Percentiles rank a stretch among this genome's conserved stretches.
These are phyloP conservation scores for Nilaparvata lugens DNA, from an alignment of 1,140 invertebrate species.

Conservation along the genomic window DNA sequence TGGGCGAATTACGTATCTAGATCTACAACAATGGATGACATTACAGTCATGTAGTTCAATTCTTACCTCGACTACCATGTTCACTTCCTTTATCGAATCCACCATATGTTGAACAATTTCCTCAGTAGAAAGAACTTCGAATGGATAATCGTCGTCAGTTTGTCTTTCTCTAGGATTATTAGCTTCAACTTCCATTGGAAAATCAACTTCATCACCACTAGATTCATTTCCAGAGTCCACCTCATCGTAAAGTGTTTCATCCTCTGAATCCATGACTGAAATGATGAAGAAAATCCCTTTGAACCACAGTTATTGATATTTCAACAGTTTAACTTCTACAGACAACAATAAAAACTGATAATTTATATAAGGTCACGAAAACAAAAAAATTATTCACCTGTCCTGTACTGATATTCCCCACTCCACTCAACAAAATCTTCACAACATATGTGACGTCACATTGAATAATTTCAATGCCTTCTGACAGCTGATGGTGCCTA, in stretches of 20 bases:
- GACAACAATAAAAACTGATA: constrained; percentile 8
- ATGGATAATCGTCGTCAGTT: constrained; percentile 84
- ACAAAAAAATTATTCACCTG: constrained; percentile 17
- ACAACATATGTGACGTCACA: constrained; percentile 12
- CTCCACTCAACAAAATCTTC: background rate
- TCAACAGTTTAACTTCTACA: constrained; percentile 7
- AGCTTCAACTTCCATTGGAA: constrained; percentile 83
- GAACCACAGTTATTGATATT: constrained; percentile 22
- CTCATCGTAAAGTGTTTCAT: constrained; percentile 76
- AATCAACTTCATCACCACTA: constrained; percentile 83
- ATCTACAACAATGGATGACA: too few relatives aligned
- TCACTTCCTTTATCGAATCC: constrained; percentile 93
- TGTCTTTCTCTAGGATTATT: constrained; percentile 63
- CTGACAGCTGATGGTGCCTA: too few relatives aligned
- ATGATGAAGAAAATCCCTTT: background rate
- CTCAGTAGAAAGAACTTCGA: constrained; percentile 88
- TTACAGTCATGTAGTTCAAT: too few relatives aligned
- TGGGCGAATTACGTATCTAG: too few relatives aligned
- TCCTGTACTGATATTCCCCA: background rate
- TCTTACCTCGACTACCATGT: constrained; percentile 72
- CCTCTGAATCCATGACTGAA: constrained; percentile 74
- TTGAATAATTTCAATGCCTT: constrained; percentile 7
- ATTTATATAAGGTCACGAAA: constrained; percentile 17
- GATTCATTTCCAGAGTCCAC: constrained; percentile 87
- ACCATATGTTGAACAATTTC: constrained; percentile 96